These are phyloP conservation scores for Asbolus verrucosus DNA, from an alignment of 1,140 invertebrate species.

Conservation along the genomic window DNA sequence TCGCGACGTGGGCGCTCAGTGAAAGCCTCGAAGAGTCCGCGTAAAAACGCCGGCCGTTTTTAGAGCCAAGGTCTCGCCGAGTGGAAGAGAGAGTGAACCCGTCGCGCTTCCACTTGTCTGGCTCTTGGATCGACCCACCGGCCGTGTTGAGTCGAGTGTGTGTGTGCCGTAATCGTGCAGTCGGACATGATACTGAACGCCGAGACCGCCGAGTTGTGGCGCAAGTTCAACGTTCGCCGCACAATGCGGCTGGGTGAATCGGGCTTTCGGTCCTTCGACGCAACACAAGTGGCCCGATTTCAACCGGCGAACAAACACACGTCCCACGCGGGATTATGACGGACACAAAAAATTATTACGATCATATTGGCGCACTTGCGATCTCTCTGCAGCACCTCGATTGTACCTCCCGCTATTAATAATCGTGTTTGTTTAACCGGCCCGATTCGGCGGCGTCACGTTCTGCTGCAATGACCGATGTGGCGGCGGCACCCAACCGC, in stretches of 20 bases:
- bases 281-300: slow-evolving; percentile 54
- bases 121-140: too few species aligned
- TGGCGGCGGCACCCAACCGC: background rate
- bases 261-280: slow-evolving; percentile 51
- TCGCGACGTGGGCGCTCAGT: background rate
- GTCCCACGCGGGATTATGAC: slow-evolving; percentile 39
- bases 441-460: slow-evolving; percentile 36
- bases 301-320: slow-evolving; percentile 43
- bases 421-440: slow-evolving; percentile 43
- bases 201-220: slow-evolving; percentile 39
- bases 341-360: slow-evolving; percentile 39
- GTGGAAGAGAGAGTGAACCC: slow-evolving; percentile 23
- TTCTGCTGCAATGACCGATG: slow-evolving; percentile 22
- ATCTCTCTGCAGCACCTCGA: slow-evolving; percentile 39
- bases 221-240: slow-evolving; percentile 55
- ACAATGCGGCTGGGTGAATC: slow-evolving; percentile 54
- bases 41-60: slow-evolving; percentile 23
- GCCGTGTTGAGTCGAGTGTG: background rate
- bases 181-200: slow-evolving; percentile 41
- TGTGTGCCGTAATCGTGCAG: slow-evolving; percentile 40
- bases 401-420: slow-evolving; percentile 44
- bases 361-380: slow-evolving; percentile 33
- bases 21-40: slow-evolving; percentile 13
- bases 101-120: slow-evolving; percentile 33
- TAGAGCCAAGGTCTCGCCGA: slow-evolving; percentile 24